phyloP scores from a whole-genome alignment of 2,113 vertebrate genomes.

The Lophura nycthemera region DNA sequence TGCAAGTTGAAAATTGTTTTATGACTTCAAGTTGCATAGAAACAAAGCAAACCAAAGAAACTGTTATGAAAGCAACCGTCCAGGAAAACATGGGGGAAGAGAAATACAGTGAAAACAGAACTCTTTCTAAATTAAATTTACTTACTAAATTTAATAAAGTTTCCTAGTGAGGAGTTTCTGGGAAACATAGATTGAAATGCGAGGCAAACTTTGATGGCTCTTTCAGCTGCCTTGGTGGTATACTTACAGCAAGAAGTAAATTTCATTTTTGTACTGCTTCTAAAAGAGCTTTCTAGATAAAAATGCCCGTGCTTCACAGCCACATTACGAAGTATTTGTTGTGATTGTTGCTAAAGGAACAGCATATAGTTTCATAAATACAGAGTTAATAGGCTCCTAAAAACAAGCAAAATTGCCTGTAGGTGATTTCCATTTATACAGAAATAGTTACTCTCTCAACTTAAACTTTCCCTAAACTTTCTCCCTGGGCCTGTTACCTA shows the following conservation, averaged over 20 bases:
- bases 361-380: constrained; percentile 29
- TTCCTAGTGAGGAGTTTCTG: constrained; percentile 1
- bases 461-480: constrained; percentile 6
- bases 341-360: constrained; percentile 58
- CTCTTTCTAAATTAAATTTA: constrained; percentile 46
- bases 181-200: background rate
- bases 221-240: background rate
- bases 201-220: background rate
- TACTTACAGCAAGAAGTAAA: background rate
- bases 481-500: constrained; percentile 21
- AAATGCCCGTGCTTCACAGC: background rate
- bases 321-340: constrained; percentile 7
- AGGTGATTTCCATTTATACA: constrained; percentile 4
- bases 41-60: constrained; percentile 29
- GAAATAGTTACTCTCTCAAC: background rate
- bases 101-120: background rate
- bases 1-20: background rate
- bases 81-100: background rate
- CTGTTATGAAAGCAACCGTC: background rate
- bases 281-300: background rate
- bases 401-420: constrained; percentile 20
- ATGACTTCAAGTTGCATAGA: constrained; percentile 2
- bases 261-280: background rate
- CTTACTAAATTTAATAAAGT: constrained; percentile 4
- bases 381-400: constrained; percentile 8